These are phyloP conservation scores for Congeria kusceri DNA, from an alignment of 2,888 invertebrate species.

Conservation along the genomic window DNA sequence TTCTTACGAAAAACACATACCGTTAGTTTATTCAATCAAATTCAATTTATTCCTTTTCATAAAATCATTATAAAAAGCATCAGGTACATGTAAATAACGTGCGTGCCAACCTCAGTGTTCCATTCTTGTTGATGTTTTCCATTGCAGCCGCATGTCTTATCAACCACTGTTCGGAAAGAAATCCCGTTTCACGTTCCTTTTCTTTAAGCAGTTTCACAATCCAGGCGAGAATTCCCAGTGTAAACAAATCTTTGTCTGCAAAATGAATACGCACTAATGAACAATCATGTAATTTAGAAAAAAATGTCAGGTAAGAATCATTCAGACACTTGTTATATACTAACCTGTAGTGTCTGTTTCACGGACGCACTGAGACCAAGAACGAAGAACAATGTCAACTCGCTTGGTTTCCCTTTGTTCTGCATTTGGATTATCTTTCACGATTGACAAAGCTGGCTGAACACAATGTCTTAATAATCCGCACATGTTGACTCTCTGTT, in stretches of 20 bases:
- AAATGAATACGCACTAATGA: neutral
- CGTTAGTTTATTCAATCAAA: too few relatives aligned
- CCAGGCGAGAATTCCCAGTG: conserved; percentile 56
- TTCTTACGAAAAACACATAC: too few relatives aligned
- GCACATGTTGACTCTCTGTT: conserved; percentile 3
- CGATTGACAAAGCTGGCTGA: conserved; percentile 72
- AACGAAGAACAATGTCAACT: conserved; percentile 60
- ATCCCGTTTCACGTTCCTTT: conserved; percentile 29
- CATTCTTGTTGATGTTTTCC: conserved; percentile 73
- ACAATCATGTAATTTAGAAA: neutral
- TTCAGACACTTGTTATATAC: neutral
- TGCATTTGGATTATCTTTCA: conserved; percentile 64
- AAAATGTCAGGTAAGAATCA: neutral
- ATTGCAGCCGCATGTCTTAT: conserved; percentile 69
- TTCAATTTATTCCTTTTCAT: too few relatives aligned
- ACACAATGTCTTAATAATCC: conserved; percentile 66
- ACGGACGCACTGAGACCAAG: neutral
- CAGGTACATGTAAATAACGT: neutral
- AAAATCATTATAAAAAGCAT: too few relatives aligned
- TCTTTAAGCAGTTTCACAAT: conserved; percentile 68
- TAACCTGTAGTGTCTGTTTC: too few relatives aligned
- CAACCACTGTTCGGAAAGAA: conserved; percentile 65
- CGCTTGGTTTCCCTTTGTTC: conserved; percentile 64
- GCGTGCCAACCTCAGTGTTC: conserved; percentile 68
- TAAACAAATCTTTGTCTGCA: conserved; percentile 6